Evolutionary conservation across 2,113 vertebrate genomes (phyloP), one percentile per base, ranked within the genome.

Genomic region (Nettapus auritus): DNA sequence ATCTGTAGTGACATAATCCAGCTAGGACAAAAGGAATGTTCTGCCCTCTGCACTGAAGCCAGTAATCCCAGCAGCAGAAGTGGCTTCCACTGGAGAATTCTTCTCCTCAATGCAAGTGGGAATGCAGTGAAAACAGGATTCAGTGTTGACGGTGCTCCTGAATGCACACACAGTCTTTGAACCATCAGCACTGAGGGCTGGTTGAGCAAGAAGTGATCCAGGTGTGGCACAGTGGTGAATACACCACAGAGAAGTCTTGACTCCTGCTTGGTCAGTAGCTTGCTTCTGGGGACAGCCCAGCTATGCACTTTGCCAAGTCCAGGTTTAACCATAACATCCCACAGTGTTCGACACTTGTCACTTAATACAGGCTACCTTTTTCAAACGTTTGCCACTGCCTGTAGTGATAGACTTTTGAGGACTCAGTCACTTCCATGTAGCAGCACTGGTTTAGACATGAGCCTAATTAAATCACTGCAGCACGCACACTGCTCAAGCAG

Each of bases 341-440:
- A 50, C 76, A 44, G 8, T 2, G 57, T 15, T 60, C 42, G 18
- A 34, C 57, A 25, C 0, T 0, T 1, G 0, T 33, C 22, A 9
- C 26, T 63, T 33, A 52, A 38, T 38, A 52, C 44, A 2, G 29
- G 1, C 68, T 13, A 90, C 38, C 57, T 44, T 10, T 0, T 66
- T 69, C 53, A 28, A 14, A 60, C 8, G 5, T 36, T 79, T 73
- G 53, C 63, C 31, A 5, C 48, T 59, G 53, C 36, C 53, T 48
- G 0, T 3, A 71, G 75, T 3, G 25, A 64, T 25, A 25, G 73
- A 44, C 55, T 89, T 48, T 40, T 34, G 50, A 31, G 23, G 8
- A 44, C 60, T 2, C 11, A 2, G 33, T 74, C 56, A 15, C 52
- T 62, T 29, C n/a, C 29, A 53, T 28, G 10, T 23, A 71, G 68